Evolutionary conservation across 2,797 vertebrate genomes (phyloP).

Genomic region (Stomatorhinus walkeri): DNA sequence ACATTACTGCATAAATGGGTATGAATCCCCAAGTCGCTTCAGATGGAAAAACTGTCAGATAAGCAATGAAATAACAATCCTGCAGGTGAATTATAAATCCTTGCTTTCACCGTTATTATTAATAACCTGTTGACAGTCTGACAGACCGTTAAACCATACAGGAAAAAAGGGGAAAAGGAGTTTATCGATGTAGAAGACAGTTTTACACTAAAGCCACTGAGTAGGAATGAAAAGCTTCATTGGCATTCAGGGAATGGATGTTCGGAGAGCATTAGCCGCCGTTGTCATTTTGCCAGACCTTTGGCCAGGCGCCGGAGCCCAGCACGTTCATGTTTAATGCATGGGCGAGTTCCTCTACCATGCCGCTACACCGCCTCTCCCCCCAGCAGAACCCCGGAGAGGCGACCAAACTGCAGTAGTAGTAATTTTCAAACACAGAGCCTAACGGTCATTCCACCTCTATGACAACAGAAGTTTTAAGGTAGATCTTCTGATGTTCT

Average conservation of each 20-base stretch:
- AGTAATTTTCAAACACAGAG: not conserved
- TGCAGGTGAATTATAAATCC: constrained; percentile 1
- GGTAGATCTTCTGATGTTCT: not conserved
- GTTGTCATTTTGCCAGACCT: not conserved
- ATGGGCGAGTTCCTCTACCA: not conserved
- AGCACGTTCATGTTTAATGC: constrained; percentile 21
- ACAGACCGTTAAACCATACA: not conserved
- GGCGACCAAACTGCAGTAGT: not conserved
- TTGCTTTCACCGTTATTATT: not conserved
- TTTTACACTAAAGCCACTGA: not conserved
- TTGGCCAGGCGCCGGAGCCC: not conserved
- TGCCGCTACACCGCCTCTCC: not conserved
- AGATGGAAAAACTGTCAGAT: not conserved
- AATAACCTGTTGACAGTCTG: constrained; percentile 1
- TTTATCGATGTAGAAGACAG: not conserved
- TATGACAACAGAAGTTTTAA: not conserved
- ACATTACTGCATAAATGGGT: constrained; percentile 3
- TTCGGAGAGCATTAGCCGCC: constrained; percentile 15
- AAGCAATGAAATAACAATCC: not conserved
- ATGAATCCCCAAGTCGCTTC: not conserved
- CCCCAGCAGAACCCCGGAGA: not conserved
- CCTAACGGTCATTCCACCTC: not conserved
- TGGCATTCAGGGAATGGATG: constrained; percentile 14
- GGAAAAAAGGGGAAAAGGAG: not conserved
- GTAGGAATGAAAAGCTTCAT: constrained; percentile 6